Percentiles rank a stretch among this genome's conserved stretches.
phyloP scores from a whole-genome alignment of 2,113 vertebrate species.

The Hippocampus comes region DNA sequence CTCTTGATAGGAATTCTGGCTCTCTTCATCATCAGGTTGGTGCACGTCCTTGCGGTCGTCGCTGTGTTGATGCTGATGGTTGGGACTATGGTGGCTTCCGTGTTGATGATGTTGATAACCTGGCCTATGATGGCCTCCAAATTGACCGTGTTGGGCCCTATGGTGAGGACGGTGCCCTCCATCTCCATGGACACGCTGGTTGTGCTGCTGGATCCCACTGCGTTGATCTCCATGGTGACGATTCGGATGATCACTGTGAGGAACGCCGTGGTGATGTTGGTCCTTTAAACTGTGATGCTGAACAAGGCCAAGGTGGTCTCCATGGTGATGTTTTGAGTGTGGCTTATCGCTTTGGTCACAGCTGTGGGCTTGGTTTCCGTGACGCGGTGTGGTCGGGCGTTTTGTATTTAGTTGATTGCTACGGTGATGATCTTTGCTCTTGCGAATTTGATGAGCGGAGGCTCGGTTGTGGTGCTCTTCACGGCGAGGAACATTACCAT shows the following conservation, averaged over 20 bases:
- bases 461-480: conserved; percentile 9
- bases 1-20: neutral
- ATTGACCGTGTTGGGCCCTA: neutral
- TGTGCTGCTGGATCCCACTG: neutral
- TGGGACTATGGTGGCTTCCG: neutral
- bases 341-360: conserved; percentile 11
- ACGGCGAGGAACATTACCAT: conserved; percentile 6
- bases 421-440: conserved; percentile 8
- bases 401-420: neutral
- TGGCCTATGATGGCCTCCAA: neutral
- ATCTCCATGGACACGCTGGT: conserved; percentile 11
- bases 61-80: neutral
- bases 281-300: conserved; percentile 3
- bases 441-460: conserved; percentile 11
- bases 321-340: conserved; percentile 3
- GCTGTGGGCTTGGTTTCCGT: conserved; percentile 5
- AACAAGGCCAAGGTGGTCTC: neutral
- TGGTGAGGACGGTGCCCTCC: conserved; percentile 4
- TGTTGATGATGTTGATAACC: neutral
- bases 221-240: conserved; percentile 15
- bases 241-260: neutral
- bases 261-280: neutral
- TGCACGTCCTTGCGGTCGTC: conserved; percentile 6
- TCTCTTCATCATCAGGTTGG: neutral
- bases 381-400: neutral